phyloP scores from a whole-genome alignment of 1,140 invertebrate species.

The Drosophila orosa region DNA sequence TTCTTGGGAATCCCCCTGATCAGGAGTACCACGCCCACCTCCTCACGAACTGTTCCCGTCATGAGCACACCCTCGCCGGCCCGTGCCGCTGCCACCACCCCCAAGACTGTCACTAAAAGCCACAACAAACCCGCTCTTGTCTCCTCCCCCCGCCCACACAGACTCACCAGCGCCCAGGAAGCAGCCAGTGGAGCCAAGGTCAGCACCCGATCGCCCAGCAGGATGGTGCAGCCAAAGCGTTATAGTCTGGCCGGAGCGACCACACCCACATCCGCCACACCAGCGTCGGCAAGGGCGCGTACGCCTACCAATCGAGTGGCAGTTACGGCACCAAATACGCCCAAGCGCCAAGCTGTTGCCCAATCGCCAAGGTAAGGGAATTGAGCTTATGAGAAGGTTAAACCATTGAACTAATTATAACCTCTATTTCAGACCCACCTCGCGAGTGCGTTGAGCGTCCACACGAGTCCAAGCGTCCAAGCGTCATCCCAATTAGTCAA shows the following conservation, averaged over 20 bases:
- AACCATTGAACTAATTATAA: background rate
- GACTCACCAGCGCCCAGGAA: constrained; percentile 70
- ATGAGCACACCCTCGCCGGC: constrained; percentile 30
- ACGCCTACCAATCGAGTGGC: constrained; percentile 71
- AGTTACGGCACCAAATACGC: constrained; percentile 75
- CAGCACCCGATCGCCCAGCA: constrained; percentile 79
- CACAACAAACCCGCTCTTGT: constrained; percentile 58
- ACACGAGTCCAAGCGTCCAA: constrained; percentile 47
- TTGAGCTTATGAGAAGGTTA: background rate
- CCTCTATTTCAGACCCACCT: constrained; percentile 62
- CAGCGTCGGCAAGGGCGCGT: constrained; percentile 53
- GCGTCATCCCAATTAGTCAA: constrained; percentile 54
- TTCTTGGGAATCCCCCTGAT: background rate
- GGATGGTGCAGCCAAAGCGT: constrained; percentile 81
- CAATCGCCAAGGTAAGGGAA: constrained; percentile 71
- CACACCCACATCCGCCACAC: constrained; percentile 36
- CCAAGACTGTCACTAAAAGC: constrained; percentile 70
- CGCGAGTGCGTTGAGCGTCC: constrained; percentile 65
- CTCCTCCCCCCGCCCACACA: constrained; percentile 71
- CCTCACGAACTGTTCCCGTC: constrained; percentile 26
- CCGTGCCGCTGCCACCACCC: constrained; percentile 24
- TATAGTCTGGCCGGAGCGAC: constrained; percentile 70
- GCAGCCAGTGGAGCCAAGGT: constrained; percentile 57
- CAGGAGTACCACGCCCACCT: constrained; percentile 65
- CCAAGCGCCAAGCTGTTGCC: constrained; percentile 68